Evolutionary conservation across 2,888 invertebrate species (phyloP).

Genomic region (Chaetoderma sp.): DNA sequence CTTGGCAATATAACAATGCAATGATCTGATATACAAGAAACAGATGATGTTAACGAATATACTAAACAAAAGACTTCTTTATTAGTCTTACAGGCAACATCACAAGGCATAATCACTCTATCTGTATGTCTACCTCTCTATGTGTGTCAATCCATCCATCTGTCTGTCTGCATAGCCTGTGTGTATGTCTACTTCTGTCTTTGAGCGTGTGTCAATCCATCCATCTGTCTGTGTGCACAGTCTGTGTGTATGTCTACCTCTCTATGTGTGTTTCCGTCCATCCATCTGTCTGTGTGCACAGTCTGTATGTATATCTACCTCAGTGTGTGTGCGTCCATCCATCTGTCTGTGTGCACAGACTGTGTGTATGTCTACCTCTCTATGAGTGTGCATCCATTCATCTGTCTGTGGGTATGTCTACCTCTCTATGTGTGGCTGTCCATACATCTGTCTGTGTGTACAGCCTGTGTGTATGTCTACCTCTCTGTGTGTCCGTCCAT

Average conservation of each 20-base stretch:
- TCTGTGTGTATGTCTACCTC: neutral
- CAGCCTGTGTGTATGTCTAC: too few species aligned
- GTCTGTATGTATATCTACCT: neutral
- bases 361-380: neutral
- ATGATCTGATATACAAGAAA: too few species aligned
- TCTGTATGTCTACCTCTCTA: neutral
- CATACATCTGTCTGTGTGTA: too few species aligned
- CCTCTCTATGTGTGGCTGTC: too few species aligned
- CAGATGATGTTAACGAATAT: too few species aligned
- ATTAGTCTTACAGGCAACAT: too few species aligned
- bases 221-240: neutral
- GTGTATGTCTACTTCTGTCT: neutral
- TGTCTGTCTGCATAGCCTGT: neutral
- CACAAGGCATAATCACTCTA: neutral
- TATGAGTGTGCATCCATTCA: too few species aligned
- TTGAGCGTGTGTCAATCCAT: neutral
- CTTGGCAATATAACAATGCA: too few species aligned
- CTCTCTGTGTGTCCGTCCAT: too few species aligned
- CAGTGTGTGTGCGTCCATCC: neutral
- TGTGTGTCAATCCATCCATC: neutral
- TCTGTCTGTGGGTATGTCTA: too few species aligned
- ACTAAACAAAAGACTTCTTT: too few species aligned
- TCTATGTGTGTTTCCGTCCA: neutral
- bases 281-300: neutral
- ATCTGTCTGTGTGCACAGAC: neutral